Percentiles rank a stretch among this genome's conserved stretches.
Evolutionary conservation across 2,113 vertebrate genomes (phyloP).

Genomic region (Hemiscyllium ocellatum): DNA sequence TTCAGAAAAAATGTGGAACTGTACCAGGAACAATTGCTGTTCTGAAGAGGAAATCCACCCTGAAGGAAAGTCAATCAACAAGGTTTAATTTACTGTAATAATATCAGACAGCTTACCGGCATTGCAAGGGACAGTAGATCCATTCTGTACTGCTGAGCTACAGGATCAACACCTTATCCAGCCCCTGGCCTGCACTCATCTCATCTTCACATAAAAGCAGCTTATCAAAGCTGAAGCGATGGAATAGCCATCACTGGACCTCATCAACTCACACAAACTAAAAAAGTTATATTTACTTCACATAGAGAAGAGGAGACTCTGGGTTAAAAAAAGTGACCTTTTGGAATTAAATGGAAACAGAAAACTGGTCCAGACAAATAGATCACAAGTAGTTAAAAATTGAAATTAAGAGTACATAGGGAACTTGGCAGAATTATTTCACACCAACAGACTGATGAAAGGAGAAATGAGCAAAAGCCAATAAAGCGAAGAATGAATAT

Average conservation of each 20-base stretch:
- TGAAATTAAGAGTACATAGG: background rate
- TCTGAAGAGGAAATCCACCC: conserved; percentile 33
- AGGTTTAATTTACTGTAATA: conserved; percentile 24
- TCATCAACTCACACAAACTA: background rate
- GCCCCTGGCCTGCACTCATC: background rate
- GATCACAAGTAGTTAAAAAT: background rate
- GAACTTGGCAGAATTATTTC: background rate
- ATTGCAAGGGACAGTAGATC: background rate
- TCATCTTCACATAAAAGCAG: background rate
- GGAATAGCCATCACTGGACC: background rate
- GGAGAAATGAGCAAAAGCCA: background rate
- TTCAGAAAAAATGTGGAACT: conserved; percentile 15
- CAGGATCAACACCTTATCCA: background rate
- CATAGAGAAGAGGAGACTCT: background rate
- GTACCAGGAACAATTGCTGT: background rate
- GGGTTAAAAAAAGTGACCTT: background rate
- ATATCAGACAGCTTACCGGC: background rate
- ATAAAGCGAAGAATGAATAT: background rate
- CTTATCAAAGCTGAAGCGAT: background rate
- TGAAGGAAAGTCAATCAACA: conserved; percentile 21
- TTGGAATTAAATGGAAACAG: background rate
- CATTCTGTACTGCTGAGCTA: background rate
- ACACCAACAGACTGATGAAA: background rate
- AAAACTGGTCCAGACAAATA: background rate
- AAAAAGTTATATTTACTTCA: background rate